phyloP scores from a whole-genome alignment of 2,888 invertebrate genomes.

The Pandemis cinnamomeana region DNA sequence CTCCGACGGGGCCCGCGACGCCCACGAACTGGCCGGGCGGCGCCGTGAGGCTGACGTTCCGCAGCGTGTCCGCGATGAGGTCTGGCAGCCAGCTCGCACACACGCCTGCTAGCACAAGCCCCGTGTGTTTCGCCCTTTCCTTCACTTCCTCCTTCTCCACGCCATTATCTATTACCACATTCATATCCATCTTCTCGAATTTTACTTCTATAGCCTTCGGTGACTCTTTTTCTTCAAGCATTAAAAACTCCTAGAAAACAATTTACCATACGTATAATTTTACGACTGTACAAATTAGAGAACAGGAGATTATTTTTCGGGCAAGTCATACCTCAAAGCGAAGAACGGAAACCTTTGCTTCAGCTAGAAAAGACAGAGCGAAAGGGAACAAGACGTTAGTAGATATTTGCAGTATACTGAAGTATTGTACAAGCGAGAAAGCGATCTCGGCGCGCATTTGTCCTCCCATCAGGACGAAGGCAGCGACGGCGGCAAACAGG shows the following conservation, averaged over 20 bases:
- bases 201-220: constrained; percentile 55
- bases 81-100: constrained; percentile 75
- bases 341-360: constrained; percentile 86
- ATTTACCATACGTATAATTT: constrained; percentile 1
- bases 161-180: constrained; percentile 57
- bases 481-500: constrained; percentile 90
- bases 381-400: constrained; percentile 87
- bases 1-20: constrained; percentile 90
- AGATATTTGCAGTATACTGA: constrained; percentile 88
- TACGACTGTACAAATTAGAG: too few relatives aligned
- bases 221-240: constrained; percentile 70
- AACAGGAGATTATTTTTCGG: too few relatives aligned
- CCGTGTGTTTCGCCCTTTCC: constrained; percentile 59
- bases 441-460: constrained; percentile 86
- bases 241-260: constrained; percentile 69
- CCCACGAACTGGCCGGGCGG: constrained; percentile 86
- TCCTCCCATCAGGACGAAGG: constrained; percentile 88
- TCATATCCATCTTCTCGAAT: constrained; percentile 48
- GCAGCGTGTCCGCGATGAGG: constrained; percentile 82
- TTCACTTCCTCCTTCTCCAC: constrained; percentile 55
- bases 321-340: constrained; percentile 82
- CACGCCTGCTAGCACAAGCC: constrained; percentile 68
- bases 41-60: constrained; percentile 78
- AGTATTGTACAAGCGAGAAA: constrained; percentile 91
- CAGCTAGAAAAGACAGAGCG: constrained; percentile 85